Percentiles rank a stretch among this genome's conserved stretches.
phyloP scores from a whole-genome alignment of 2,888 invertebrate genomes.

The Epinotia bilunana region DNA sequence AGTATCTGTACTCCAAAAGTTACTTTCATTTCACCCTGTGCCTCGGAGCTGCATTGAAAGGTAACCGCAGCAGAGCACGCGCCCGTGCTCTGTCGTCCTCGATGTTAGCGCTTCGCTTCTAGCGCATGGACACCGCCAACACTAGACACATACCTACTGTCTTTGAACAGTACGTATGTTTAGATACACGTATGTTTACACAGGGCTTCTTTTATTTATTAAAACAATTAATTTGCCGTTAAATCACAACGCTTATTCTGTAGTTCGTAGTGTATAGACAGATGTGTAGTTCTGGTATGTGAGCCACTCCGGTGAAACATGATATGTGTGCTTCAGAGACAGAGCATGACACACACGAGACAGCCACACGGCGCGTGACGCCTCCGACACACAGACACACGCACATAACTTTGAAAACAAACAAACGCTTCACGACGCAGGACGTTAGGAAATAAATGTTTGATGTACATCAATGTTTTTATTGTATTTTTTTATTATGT shows the following conservation, averaged over 20 bases:
- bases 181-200: constrained; percentile 7
- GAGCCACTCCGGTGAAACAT: constrained; percentile 74
- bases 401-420: constrained; percentile 54
- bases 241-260: constrained; percentile 57
- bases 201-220: constrained; percentile 27
- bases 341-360: constrained; percentile 67
- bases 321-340: constrained; percentile 76
- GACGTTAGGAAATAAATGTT: constrained; percentile 61
- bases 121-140: constrained; percentile 19
- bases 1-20: constrained; percentile 83
- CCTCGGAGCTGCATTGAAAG: constrained; percentile 77
- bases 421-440: constrained; percentile 31
- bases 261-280: constrained; percentile 58
- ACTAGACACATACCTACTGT: constrained; percentile 19
- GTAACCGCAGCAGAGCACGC: constrained; percentile 69
- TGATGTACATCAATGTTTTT: constrained; percentile 56
- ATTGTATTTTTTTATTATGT: constrained; percentile 60
- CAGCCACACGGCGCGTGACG: constrained; percentile 66
- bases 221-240: constrained; percentile 40
- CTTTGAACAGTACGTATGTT: constrained; percentile 20
- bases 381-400: constrained; percentile 57
- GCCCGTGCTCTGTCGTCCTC: constrained; percentile 71
- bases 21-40: constrained; percentile 82
- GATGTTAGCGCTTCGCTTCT: constrained; percentile 69
- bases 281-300: constrained; percentile 77